These are phyloP conservation scores for Anisognathus igniventris DNA, from an alignment of 2,797 vertebrate species.

Conservation along the genomic window DNA sequence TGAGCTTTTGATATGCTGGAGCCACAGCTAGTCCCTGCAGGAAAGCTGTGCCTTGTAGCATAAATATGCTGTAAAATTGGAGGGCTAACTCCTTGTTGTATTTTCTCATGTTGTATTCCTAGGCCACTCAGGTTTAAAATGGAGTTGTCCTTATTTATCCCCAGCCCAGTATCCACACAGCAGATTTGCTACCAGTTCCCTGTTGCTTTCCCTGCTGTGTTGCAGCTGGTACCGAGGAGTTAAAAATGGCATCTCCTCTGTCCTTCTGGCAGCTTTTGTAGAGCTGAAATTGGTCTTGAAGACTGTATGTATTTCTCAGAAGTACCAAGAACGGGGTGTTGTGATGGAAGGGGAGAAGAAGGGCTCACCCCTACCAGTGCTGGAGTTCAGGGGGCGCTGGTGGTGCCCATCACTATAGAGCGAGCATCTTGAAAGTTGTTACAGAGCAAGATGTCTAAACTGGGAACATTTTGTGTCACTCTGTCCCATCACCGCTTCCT, in stretches of 20 bases:
- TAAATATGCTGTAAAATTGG: not conserved
- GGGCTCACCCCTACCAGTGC: not conserved
- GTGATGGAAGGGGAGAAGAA: not conserved
- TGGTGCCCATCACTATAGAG: not conserved
- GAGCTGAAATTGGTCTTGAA: not conserved
- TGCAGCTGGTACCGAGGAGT: constrained; percentile 37
- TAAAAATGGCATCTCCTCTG: not conserved
- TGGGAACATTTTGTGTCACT: not conserved
- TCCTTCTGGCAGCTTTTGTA: not conserved
- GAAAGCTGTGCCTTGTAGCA: not conserved
- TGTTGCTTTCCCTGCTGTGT: constrained; percentile 37
- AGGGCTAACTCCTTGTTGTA: not conserved
- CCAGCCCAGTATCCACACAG: not conserved
- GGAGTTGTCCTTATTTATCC: constrained; percentile 31
- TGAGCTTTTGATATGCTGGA: not conserved
- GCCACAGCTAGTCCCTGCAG: not conserved
- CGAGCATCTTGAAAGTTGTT: not conserved
- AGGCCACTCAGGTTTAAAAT: not conserved
- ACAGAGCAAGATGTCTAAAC: not conserved
- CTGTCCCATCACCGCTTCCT: not conserved
- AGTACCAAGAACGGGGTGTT: not conserved
- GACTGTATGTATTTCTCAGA: not conserved
- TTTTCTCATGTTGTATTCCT: not conserved
- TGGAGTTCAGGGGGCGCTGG: not conserved
- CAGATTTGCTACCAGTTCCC: constrained; percentile 39